phyloP scores from a whole-genome alignment of 2,888 invertebrate species.

The Pristionchus exspectatus region DNA sequence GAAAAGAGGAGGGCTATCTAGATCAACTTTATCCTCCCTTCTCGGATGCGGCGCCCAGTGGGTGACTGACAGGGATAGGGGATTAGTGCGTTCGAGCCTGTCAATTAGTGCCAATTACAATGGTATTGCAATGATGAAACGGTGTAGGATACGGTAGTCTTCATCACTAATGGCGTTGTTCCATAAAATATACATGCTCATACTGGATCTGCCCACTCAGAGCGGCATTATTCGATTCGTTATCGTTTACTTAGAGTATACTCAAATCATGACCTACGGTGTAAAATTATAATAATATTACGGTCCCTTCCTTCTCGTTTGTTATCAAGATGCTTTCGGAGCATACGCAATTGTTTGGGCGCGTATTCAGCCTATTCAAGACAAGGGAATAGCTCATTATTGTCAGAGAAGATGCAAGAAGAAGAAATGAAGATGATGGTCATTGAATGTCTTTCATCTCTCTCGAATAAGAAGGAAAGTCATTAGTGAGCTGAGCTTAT shows the following conservation, averaged over 20 bases:
- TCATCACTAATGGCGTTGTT: too few relatives aligned
- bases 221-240: too few relatives aligned
- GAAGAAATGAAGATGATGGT: background rate
- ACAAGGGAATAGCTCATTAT: background rate
- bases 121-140: too few relatives aligned
- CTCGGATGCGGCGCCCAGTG: background rate
- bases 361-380: background rate
- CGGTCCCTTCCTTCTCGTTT: background rate
- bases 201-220: too few relatives aligned
- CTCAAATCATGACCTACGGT: too few relatives aligned
- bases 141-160: too few relatives aligned
- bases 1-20: too few relatives aligned
- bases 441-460: background rate
- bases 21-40: background rate
- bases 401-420: background rate
- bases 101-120: background rate
- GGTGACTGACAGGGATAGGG: background rate
- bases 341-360: slow-evolving; percentile 47
- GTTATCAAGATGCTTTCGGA: slow-evolving; percentile 11
- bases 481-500: slow-evolving; percentile 43
- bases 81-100: background rate
- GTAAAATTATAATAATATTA: background rate
- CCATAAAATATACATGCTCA: too few relatives aligned
- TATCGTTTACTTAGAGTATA: too few relatives aligned
- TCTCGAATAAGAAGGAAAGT: background rate